Conservation (phyloP, 2,113 vertebrate genomes). For the Bos indicus region DNA sequence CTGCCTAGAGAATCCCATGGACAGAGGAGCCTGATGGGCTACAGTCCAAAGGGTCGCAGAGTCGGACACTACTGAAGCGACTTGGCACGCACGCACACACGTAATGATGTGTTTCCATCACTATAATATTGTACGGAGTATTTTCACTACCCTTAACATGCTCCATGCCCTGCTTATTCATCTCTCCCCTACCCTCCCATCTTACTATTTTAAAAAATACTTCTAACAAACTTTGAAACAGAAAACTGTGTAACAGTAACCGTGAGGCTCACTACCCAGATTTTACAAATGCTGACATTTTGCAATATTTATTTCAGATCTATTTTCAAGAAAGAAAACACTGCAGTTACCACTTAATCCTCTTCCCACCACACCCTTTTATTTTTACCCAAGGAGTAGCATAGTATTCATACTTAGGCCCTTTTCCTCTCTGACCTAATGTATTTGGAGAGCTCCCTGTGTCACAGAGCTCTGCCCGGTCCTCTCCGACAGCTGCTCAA, state of each 20-base stretch:
- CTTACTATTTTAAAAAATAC: neutral
- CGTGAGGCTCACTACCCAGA: neutral
- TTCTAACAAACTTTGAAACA: neutral
- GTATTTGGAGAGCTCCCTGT: neutral
- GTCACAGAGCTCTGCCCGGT: neutral
- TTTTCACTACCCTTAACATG: neutral
- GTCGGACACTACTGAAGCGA: neutral
- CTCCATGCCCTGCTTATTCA: too few species aligned
- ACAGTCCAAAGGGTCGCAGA: neutral
- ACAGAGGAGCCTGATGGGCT: neutral
- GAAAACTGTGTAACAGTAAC: neutral
- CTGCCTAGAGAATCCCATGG: neutral
- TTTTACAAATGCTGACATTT: neutral
- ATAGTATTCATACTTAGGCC: neutral
- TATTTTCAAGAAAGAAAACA: slow-evolving; percentile 59
- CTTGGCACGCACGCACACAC: neutral
- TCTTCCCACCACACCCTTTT: slow-evolving; percentile 9
- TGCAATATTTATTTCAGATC: slow-evolving; percentile 31
- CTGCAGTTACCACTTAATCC: neutral
- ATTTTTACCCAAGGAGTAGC: slow-evolving; percentile 40
- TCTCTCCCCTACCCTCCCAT: neutral
- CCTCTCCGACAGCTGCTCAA: neutral
- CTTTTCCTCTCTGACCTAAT: neutral
- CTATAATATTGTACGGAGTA: neutral
- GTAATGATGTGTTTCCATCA: fast-evolving